Evolutionary conservation across 2,113 vertebrate species (phyloP), one percentile per base, ranked within the genome.

Genomic region (Etheostoma spectabile): DNA sequence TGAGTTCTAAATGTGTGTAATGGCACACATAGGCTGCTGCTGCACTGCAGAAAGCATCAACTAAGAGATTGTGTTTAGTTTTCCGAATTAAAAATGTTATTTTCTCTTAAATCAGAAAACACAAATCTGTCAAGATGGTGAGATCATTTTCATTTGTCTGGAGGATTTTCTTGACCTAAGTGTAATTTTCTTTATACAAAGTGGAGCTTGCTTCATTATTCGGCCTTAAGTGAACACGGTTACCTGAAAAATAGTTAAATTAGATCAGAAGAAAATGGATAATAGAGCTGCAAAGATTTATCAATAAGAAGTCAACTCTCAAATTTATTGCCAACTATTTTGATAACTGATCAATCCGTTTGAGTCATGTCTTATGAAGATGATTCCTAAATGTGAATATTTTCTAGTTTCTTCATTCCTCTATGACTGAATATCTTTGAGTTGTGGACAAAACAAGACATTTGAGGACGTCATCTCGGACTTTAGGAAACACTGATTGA

Each of bases 1-100:
- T 52, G 42, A 74, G 77, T 85, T 81, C 55, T 57, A 63, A 81
- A 80, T 79, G 71, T 61, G 61, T 80, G 77, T 84, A 51, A 84
- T 84, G 72, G 65, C 70, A 63, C 55, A 52, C 15, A 7, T 35
- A 67, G 56, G 70, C 69, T 69, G 73, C 81, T 64, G 60, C 74
- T 62, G 68, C 74, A 80, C 77, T 66, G 59, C 74, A 77, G 70
- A 59, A 86, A 62, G 62, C 18, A 8, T n/a, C n/a, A n/a, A 65
- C 35, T 16, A 67, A 56, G 78, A 60, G 6, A 73, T 70, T 24
- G 63, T n/a, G 27, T 70, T 49, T 19, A 19, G 21, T 64, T 62
- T 49, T 65, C 13, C 70, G 56, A 18, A 30, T 57, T 13, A 33
- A 24, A 72, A 59, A 72, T 67, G 18, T 21, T 38, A 77, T 70